Evolutionary conservation across 2,888 invertebrate species (phyloP), one percentile per base, ranked within the genome.

Genomic region (Watsonalla cultraria): DNA sequence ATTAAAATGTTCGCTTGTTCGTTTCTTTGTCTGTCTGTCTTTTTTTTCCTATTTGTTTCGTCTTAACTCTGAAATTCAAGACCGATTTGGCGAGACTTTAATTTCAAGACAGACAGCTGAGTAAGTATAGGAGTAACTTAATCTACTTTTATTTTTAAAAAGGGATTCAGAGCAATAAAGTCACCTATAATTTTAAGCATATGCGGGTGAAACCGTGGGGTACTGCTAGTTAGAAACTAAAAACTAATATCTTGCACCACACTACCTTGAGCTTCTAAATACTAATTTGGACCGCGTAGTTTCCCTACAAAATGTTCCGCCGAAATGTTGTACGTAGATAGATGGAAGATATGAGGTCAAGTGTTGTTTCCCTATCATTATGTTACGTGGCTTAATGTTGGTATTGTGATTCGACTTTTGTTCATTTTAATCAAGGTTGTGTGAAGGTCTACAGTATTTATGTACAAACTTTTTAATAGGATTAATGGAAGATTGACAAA

Each of bases 271-370:
- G 81, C 83, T 81, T 82, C 81, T 11, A 42, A 42, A 42, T 42
- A 42, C 42, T 82, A 87, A 86, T 87, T 86, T 77, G 64, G 70
- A 74, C 52, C 70, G 68, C 70, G 68, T 64, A 82, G 82, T 84
- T 85, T 84, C 84, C 84, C 82, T 84, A 81, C 77, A 82, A 83
- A 82, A 75, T 78, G 78, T 72, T 76, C 80, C 77, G 72, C 80
- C 82, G 75, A 85, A 85, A 88, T 84, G 82, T 84, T 83, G 81
- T 75, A 80, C 79, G 74, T 72, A 82, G 84, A 75, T 74, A 86
- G 86, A 87, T 88, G 76, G 70, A 69, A 67, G 87, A 87, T 88
- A 85, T 74, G 76, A 71, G 74, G 75, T 71, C 73, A 77, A 70
- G 76, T 82, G 84, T 85, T 86, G 86, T 86, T 74, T 80, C 76